Evolutionary conservation across 2,888 invertebrate species (phyloP).

Genomic region (Caradrina clavipalpis): DNA sequence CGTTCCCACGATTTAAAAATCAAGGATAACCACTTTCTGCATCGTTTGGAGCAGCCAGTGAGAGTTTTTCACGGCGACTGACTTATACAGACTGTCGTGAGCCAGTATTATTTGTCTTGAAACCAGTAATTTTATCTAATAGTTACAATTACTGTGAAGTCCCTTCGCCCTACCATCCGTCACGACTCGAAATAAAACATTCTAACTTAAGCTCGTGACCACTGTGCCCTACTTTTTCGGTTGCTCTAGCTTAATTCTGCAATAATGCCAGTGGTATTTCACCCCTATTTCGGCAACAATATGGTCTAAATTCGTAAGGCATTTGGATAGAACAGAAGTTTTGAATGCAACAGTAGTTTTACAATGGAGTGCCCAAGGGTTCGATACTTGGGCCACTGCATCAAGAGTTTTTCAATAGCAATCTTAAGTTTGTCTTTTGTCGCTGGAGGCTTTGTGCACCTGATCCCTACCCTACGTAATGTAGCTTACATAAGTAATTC

Average conservation of each 20-base stretch:
- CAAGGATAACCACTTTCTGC: slow-evolving; percentile 60
- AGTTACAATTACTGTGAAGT: slow-evolving; percentile 78
- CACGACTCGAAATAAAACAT: slow-evolving; percentile 77
- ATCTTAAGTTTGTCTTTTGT: slow-evolving; percentile 61
- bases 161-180: slow-evolving; percentile 77
- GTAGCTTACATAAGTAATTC: slow-evolving; percentile 77
- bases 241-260: slow-evolving; percentile 64
- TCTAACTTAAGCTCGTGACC: slow-evolving; percentile 77
- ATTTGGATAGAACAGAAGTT: slow-evolving; percentile 56
- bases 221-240: slow-evolving; percentile 80
- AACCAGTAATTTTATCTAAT: slow-evolving; percentile 77
- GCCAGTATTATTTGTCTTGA: slow-evolving; percentile 60
- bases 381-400: slow-evolving; percentile 62
- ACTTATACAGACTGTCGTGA: slow-evolving; percentile 59
- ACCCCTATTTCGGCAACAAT: slow-evolving; percentile 62
- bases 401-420: slow-evolving; percentile 64
- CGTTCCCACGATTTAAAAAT: slow-evolving; percentile 51
- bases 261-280: slow-evolving; percentile 48
- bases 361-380: slow-evolving; percentile 65
- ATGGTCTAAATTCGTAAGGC: slow-evolving; percentile 64
- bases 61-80: slow-evolving; percentile 45
- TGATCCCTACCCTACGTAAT: slow-evolving; percentile 75
- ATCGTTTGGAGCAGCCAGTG: slow-evolving; percentile 40
- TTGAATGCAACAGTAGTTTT: slow-evolving; percentile 64
- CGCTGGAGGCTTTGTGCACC: slow-evolving; percentile 69